A percentile compares a stretch with the other conserved stretches of the same genome.
Evolutionary conservation across 2,888 invertebrate species (phyloP).

Genomic region (Tetragonula carbonaria): DNA sequence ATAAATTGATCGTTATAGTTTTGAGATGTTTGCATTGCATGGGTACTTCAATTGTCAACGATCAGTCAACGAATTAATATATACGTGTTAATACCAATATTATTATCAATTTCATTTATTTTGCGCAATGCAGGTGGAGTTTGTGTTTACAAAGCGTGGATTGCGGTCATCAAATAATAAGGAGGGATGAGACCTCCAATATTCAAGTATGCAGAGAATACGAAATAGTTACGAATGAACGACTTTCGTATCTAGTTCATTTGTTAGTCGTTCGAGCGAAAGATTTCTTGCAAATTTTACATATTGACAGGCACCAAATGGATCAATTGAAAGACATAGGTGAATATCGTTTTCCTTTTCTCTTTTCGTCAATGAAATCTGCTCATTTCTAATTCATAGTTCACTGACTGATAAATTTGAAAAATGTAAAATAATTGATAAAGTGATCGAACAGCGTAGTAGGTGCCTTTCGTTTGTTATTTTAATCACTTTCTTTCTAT

Average conservation of each 20-base stretch:
- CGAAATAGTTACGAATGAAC: constrained; percentile 77
- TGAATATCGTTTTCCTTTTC: constrained; percentile 56
- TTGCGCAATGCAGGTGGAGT: constrained; percentile 82
- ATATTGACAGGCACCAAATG: constrained; percentile 80
- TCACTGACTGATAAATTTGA: neutral
- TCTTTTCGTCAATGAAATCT: neutral
- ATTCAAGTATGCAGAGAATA: constrained; percentile 78
- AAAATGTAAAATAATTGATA: neutral
- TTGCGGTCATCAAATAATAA: constrained; percentile 78
- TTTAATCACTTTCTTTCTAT: no score
- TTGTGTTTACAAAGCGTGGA: constrained; percentile 85
- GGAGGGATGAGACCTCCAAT: constrained; percentile 58
- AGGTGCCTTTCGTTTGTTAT: no score
- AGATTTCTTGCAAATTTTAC: constrained; percentile 79
- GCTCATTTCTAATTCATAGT: neutral
- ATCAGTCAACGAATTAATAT: no score
- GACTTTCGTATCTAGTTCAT: constrained; percentile 77
- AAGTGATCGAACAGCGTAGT: no score
- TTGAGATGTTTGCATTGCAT: no score
- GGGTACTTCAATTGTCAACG: no score
- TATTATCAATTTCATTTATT: no score
- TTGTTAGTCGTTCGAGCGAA: constrained; percentile 77
- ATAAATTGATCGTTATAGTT: no score
- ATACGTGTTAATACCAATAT: no score
- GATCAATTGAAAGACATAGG: constrained; percentile 79